Base-by-base conservation (phyloP, 2,888 invertebrate species). In the Zygaena filipendulae region DNA sequence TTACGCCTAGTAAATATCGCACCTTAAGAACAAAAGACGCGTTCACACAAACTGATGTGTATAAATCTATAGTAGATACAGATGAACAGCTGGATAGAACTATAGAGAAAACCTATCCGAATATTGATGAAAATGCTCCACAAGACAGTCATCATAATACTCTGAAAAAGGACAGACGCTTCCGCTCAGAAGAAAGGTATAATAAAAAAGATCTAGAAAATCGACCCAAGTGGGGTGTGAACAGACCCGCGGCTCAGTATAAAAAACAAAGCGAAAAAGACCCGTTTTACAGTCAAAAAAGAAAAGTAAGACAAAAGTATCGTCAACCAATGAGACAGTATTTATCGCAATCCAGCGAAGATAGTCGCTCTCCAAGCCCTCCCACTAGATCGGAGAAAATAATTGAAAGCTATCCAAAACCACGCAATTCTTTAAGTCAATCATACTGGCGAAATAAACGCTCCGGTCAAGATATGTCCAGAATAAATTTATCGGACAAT, bases 251-350 rank as follows among this genome's bases (percentile, higher is more conserved):
- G 12, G 90, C 90, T 6, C 87, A 91, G 47, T 94, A 93, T 53
- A 83, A 92, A 34, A 93, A 93, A 52, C 93, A 94, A 66, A 93
- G 93, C 51, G 94, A 94, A 59, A 90, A 93, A 49, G 94, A 94
- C 72, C 91, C 91, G 1, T 86, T 91, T 57, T 92, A 91, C 47
- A 85, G 86, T 35, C 87, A 87, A 58, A 84, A 87, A 52, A 74
- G 86, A 37, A 88, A 90, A 60, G 66, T 87, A 29, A 74, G 87
- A 10, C 83, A 86, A 49, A 85, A 86, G 56, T 81, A 85, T 39
- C 82, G 87, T 33, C 81, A 84, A 27, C 83, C 82, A 54, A 66
- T 64, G 11, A 67, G 81, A 40, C 77, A 80, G 40, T 82, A 83
- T 47, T 50, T 81, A 30, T 81, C 82, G 10, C 83, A 84, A 42